Evolutionary conservation across 2,113 vertebrate genomes (phyloP), one percentile per base, ranked within the genome.

Genomic region (Chascanopsetta lugubris): DNA sequence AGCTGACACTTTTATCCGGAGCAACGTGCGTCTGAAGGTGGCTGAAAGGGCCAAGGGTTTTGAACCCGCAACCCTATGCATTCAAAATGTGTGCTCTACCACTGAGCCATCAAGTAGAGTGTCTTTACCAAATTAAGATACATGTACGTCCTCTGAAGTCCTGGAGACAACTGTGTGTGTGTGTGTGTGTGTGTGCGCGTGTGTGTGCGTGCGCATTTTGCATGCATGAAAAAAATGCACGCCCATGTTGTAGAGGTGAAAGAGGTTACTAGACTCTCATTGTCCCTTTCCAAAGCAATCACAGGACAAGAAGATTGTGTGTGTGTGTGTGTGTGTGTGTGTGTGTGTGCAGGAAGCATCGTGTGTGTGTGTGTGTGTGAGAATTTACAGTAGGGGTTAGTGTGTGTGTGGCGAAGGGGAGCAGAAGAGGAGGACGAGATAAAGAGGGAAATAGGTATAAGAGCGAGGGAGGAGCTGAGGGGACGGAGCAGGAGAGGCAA

Each of bases 361-460:
- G 6, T 50, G 48, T 50, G 24, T 47, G 45, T 47, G 20, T 47
- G 51, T 15, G 50, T 30, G 43, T 22, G 22, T 26, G 65, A 53
- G 40, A 57, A 72, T 77, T 58, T 75, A 63, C 79, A 75, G 38
- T 61, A 24, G 56, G 64, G 62, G 51, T 73, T 13, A 62, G 57
- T 51, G 61, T 64, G 42, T 46, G 57, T 40, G 57, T 58, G 66
- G 77, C 46, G 57, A 68, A 73, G 30, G 20, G 30, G 55, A 13
- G 34, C 34, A 65, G 21, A 49, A 75, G 17, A 12, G 64, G 53
- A 50, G 67, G 57, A 60, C 32, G 69, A 72, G 58, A 84, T 82
- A 73, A 78, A 76, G 66, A 69, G 73, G 76, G 66, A 78, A 79
- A 79, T 69, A 62, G 74, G 46, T 72, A 67, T 62, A 75, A 63